Base-by-base conservation (phyloP, 2,797 vertebrate species). In the Sebastes vulpes region DNA sequence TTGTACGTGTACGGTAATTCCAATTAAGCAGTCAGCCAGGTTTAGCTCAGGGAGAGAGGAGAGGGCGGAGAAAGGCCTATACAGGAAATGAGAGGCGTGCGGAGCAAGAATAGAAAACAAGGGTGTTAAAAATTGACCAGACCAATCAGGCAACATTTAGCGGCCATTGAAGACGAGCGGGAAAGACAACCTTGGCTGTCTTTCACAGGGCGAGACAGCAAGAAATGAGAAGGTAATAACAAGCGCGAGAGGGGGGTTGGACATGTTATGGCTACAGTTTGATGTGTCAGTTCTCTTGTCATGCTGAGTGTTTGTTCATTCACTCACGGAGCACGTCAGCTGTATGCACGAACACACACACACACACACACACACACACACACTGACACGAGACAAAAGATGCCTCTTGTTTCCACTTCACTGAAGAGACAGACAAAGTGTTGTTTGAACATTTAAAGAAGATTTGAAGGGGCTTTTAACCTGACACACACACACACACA, bases 1-100 rank as follows among this genome's bases (percentile, higher is more conserved):
- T 80, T 84, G 89, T 93, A 93, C 88, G 87, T 94, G 91, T 86
- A 86, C 75, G 26, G 87, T 94, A 92, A 94, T 93, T 94, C 91
- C 93, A 96, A 96, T 96, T 94, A 95, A 90, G 83, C 77, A 81
- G 72, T 80, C 75, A 65, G 77, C 67, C 56, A 61, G 83, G 82
- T 83, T 90, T 72, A 83, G 81, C 84, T 77, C 68, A 32, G 58
- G 71, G 73, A 70, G 79, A 65, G 46, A 50, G 46, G 46, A 66
- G 77, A 70, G 64, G 28, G 70, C 28, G 32, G 80, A 81, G 75
- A 70, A 31, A 58, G 69, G 81, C 16, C 9, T 64, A 46, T 5
- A 63, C 78, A 90, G 81, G 84, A 91, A 90, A 83, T 74, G 75
- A 87, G 81, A 75, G 81, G 73, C 48, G 12, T 32, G 61, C 64